Evolutionary conservation across 2,797 vertebrate genomes (phyloP).

Genomic region (Saxicola maurus): DNA sequence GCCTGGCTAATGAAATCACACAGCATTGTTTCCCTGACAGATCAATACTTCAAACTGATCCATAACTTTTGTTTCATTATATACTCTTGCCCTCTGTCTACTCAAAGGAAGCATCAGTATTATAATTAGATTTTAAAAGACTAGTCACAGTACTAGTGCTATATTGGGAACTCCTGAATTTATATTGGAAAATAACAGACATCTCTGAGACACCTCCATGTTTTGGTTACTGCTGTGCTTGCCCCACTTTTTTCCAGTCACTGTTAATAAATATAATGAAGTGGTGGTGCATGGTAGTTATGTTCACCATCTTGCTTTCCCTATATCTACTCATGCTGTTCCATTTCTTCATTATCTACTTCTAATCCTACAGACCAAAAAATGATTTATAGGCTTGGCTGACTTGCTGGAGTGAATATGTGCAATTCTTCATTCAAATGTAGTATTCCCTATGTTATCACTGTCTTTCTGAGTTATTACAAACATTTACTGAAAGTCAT

Average conservation of each 20-base stretch:
- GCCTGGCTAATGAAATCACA: neutral
- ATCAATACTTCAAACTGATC: neutral
- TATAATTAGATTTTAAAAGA: neutral
- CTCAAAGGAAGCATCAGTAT: neutral
- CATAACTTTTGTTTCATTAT: neutral
- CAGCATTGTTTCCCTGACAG: neutral
- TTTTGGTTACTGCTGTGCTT: neutral
- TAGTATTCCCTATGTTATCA: neutral
- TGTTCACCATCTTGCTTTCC: neutral
- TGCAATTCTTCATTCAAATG: neutral
- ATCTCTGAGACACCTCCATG: neutral
- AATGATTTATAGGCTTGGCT: neutral
- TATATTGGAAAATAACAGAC: neutral
- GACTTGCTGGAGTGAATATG: neutral
- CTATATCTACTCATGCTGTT: neutral
- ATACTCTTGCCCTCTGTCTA: neutral
- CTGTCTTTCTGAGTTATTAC: slow-evolving; percentile 9
- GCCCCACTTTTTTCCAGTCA: neutral
- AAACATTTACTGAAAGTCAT: slow-evolving; percentile 8
- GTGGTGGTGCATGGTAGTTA: neutral
- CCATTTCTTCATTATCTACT: neutral
- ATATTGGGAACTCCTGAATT: neutral
- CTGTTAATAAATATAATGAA: neutral
- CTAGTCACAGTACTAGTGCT: neutral
- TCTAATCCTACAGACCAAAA: neutral